phyloP scores from a whole-genome alignment of 2,888 invertebrate genomes.

The Torymus aiolomorphi region DNA sequence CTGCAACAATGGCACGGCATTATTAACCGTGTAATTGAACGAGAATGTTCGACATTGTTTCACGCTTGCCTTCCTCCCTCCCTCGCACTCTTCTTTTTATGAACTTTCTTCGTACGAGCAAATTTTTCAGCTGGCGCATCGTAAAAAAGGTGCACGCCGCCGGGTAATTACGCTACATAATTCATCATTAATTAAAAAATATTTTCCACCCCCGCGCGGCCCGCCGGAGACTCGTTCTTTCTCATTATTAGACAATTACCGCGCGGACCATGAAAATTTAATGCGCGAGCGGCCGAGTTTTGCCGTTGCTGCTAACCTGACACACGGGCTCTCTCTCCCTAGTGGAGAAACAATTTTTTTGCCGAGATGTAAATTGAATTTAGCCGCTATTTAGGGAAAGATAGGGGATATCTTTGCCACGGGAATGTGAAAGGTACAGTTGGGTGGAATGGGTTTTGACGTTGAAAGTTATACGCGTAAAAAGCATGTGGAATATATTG shows the following conservation, averaged over 20 bases:
- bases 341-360: too few species aligned
- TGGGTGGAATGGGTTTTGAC: too few species aligned
- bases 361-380: constrained; percentile 7
- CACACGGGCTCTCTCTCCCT: background rate
- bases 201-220: background rate
- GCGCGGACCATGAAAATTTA: constrained; percentile 2
- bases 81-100: constrained; percentile 44
- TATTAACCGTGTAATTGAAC: constrained; percentile 44
- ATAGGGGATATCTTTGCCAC: too few species aligned
- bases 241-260: constrained; percentile 39
- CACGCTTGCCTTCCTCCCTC: constrained; percentile 5
- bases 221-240: background rate
- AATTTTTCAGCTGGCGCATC: constrained; percentile 8
- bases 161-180: constrained; percentile 39
- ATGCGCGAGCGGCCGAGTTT: background rate
- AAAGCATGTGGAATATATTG: too few species aligned
- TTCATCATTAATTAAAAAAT: constrained; percentile 53
- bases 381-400: too few species aligned
- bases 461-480: too few species aligned
- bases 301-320: background rate
- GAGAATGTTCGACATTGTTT: constrained; percentile 48
- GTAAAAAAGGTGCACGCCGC: constrained; percentile 2
- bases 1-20: constrained; percentile 10
- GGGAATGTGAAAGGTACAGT: too few species aligned
- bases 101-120: constrained; percentile 25